A percentile compares a stretch with the other conserved stretches of the same genome.
Conservation (phyloP, 2,113 vertebrate species). For the Pygoscelis adeliae region DNA sequence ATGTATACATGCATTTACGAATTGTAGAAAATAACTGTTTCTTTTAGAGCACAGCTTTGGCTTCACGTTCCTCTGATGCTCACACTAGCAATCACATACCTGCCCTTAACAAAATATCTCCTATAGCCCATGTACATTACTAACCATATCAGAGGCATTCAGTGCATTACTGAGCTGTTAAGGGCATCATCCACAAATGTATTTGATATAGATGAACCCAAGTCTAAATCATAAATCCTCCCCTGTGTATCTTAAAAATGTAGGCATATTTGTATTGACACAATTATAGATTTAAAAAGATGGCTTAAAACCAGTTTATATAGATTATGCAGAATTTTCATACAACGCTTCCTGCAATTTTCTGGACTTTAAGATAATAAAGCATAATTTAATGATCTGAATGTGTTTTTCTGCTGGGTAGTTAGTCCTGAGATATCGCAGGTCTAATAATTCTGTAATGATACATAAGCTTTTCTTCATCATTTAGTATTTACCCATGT, state of each 20-base stretch:
- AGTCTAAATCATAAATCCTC: neutral
- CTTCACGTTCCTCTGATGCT: neutral
- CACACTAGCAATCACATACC: fast-evolving
- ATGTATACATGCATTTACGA: neutral
- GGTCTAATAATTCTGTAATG: neutral
- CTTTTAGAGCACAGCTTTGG: neutral
- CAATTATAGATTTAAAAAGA: neutral
- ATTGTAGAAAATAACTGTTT: neutral
- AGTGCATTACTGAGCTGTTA: neutral
- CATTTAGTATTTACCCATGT: neutral
- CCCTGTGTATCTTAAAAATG: neutral
- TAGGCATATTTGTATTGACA: neutral
- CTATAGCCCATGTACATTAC: neutral
- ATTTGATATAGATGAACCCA: neutral
- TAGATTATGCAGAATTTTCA: neutral
- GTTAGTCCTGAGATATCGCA: neutral
- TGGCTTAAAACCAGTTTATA: neutral
- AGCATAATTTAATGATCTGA: neutral
- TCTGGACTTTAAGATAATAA: neutral
- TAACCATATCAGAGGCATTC: neutral
- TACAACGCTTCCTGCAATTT: neutral
- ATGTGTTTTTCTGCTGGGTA: neutral
- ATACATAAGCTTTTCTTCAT: neutral
- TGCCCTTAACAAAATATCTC: neutral
- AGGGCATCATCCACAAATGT: neutral